Percentiles rank a stretch among this genome's conserved stretches.
Conservation (phyloP, 2,888 invertebrate genomes). For the Psococerastis gibbosa region DNA sequence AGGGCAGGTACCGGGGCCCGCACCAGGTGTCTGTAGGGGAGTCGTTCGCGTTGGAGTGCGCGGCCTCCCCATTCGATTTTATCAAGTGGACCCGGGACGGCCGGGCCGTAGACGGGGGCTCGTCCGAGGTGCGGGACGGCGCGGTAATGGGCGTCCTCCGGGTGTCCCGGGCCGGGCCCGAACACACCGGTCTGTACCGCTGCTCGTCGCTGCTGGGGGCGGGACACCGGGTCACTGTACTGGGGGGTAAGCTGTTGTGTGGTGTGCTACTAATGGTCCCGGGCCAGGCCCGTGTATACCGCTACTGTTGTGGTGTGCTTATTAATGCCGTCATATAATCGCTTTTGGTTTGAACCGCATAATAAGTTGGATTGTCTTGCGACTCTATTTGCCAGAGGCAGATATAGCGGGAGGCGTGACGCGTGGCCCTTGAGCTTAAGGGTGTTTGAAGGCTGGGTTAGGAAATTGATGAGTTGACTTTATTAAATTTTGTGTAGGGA, state of each 20-base stretch:
- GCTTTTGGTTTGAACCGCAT: no score
- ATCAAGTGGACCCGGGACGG: not conserved
- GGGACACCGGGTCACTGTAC: not conserved
- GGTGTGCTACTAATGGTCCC: no score
- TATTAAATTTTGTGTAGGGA: no score
- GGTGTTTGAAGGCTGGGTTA: no score
- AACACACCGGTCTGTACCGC: not conserved
- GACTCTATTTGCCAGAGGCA: no score
- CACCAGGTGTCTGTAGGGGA: not conserved
- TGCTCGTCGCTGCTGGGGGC: not conserved
- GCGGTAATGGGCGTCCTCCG: not conserved
- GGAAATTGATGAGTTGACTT: no score
- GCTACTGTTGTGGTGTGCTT: no score
- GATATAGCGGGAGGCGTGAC: no score
- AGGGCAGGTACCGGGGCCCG: not conserved
- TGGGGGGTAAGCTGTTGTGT: not conserved
- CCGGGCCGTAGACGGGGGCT: not conserved
- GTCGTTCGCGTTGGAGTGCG: not conserved
- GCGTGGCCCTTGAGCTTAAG: no score
- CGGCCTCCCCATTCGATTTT: not conserved
- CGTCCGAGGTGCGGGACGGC: not conserved
- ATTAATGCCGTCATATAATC: no score
- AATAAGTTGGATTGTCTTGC: no score
- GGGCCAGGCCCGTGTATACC: no score
- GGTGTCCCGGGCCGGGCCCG: not conserved